Evolutionary conservation across 1,140 invertebrate genomes (phyloP), one percentile per base, ranked within the genome.

Genomic region (Tyrophagus putrescentiae): DNA sequence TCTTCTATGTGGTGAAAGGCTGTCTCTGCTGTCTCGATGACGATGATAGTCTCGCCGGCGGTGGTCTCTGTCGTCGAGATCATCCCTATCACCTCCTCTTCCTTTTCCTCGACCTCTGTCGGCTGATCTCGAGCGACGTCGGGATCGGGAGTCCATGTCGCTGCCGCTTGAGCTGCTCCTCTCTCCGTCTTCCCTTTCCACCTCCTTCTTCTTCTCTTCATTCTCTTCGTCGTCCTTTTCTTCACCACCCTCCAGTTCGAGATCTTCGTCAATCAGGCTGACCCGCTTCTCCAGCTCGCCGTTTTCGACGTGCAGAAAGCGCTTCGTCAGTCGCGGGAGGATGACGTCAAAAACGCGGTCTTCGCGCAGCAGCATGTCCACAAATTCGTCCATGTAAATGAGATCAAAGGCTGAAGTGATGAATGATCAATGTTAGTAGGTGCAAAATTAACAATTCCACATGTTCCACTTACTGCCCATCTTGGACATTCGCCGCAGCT

Each of bases 371-470:
- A 99, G 73, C 67, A 85, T 80, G 71, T 99, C 94, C 66, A 99
- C 92, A 71, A 93, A 98, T 71, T 98, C 95, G 73, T 99, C 96
- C 85, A 99, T 90, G 67, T 97, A 87, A 32, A 93, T 74, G 18
- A 98, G 72, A 72, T 94, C 85, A 72, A 86, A 99, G 63, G 82
- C 78, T 13, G 36, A 62, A 57, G 53, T n/a, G n/a, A 28, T 59
- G 57, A 42, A 56, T 32, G 57, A 65, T n/a, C 45, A 59, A n/a
- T 61, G 52, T 13, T 39, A 13, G 31, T 13, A 60, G 32, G 44
- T 31, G 44, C 21, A n/a, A n/a, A n/a, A 27, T n/a, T 60, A n/a
- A n/a, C n/a, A n/a, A n/a, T n/a, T n/a, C n/a, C n/a, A 11, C 25
- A 54, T 18, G 57, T 60, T 27, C n/a, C n/a, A 61, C 71, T 67